Conservation (phyloP, 2,113 vertebrate genomes). For the Tragelaphus strepsiceros region DNA sequence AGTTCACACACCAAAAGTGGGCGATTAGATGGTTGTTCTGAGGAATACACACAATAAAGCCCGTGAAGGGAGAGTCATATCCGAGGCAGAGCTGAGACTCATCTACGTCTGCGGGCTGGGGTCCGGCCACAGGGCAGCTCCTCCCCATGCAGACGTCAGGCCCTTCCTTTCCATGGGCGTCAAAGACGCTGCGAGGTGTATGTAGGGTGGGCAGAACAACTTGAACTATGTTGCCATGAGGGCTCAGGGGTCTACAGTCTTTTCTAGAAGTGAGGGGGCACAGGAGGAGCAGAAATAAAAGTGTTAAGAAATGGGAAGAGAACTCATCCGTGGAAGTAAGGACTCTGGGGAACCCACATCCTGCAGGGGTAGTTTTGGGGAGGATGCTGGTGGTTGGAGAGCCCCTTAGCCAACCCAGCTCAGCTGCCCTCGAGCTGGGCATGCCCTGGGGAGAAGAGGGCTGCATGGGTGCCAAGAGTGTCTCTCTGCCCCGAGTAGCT, state of each 20-base stretch:
- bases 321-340: not conserved
- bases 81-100: not conserved
- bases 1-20: not conserved
- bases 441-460: not conserved
- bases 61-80: not conserved
- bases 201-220: too few species aligned
- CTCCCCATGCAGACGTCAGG: not conserved
- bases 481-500: not conserved
- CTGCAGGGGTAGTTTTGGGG: not conserved
- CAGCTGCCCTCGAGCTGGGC: not conserved
- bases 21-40: not conserved
- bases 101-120: fast-evolving
- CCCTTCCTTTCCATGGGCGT: fast-evolving
- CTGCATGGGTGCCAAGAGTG: not conserved
- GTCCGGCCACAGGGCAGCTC: not conserved
- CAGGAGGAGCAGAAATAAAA: not conserved
- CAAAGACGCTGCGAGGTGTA: not conserved
- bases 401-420: not conserved
- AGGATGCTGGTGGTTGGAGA: not conserved
- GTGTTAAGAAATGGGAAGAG: not conserved
- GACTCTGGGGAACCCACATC: not conserved
- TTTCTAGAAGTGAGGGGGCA: not conserved
- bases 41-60: not conserved
- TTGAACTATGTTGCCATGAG: not conserved
- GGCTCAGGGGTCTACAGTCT: not conserved